Percentiles rank a stretch among this genome's conserved stretches.
phyloP scores from a whole-genome alignment of 2,888 invertebrate species.

The Acronicta aceris region DNA sequence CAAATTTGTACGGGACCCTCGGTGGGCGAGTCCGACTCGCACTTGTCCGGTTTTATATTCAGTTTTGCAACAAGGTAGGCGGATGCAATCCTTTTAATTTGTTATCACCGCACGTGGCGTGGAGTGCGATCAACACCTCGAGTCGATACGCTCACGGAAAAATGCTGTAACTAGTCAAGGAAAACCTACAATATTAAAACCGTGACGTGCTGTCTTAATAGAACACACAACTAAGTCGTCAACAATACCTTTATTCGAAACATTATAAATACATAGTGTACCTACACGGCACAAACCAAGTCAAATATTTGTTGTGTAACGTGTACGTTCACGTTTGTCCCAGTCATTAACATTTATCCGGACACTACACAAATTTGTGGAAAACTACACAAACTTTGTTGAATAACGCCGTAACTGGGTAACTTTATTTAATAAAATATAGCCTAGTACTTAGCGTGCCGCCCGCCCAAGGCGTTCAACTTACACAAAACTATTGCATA shows the following conservation, averaged over 20 bases:
- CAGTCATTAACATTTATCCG: slow-evolving; percentile 79
- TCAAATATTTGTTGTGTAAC: slow-evolving; percentile 65
- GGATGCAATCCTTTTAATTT: no score
- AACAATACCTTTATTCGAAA: slow-evolving; percentile 41
- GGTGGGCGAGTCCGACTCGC: no score
- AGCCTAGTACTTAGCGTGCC: slow-evolving; percentile 75
- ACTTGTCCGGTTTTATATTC: no score
- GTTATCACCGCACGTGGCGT: no score
- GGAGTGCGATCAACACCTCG: no score
- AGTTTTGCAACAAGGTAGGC: no score
- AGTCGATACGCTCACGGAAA: no score
- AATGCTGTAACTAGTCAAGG: no score
- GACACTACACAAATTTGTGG: slow-evolving; percentile 72
- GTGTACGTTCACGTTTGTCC: slow-evolving; percentile 62
- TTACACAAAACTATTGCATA: slow-evolving; percentile 88
- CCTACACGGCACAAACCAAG: slow-evolving; percentile 67
- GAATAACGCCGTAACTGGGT: slow-evolving; percentile 72
- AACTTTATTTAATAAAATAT: slow-evolving; percentile 86
- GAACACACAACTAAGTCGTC: slow-evolving; percentile 18
- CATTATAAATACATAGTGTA: slow-evolving; percentile 71
- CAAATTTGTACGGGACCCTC: no score
- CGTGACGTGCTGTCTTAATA: background rate
- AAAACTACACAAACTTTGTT: slow-evolving; percentile 75
- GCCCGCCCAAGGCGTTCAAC: slow-evolving; percentile 81
- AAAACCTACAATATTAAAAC: background rate